Evolutionary conservation across 2,113 vertebrate genomes (phyloP).

Genomic region (Cephalopholis sonnerati): DNA sequence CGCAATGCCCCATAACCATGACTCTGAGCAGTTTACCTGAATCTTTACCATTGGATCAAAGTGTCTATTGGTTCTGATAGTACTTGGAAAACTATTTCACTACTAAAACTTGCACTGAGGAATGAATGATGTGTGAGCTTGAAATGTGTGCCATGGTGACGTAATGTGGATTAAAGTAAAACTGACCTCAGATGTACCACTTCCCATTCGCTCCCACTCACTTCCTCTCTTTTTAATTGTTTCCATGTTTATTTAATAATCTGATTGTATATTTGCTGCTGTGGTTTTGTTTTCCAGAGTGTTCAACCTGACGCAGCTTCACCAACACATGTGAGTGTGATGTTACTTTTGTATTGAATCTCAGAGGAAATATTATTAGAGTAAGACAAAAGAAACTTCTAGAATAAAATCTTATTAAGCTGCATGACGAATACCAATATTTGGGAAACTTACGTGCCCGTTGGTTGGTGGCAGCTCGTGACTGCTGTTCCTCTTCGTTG

Average conservation of each 20-base stretch:
- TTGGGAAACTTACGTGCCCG: fast-evolving
- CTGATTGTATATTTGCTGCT: background rate
- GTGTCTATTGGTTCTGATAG: background rate
- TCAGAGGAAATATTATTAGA: background rate
- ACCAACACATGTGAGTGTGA: conserved; percentile 93
- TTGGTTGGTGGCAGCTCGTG: background rate
- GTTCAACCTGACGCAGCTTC: conserved; percentile 98
- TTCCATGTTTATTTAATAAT: background rate
- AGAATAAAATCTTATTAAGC: fast-evolving
- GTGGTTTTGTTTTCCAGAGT: conserved; percentile 85
- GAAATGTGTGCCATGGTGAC: background rate
- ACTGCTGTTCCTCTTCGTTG: background rate
- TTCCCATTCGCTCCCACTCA: conserved; percentile 3
- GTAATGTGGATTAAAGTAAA: background rate
- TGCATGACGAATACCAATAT: background rate
- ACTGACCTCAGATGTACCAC: background rate
- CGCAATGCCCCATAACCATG: background rate
- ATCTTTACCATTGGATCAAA: background rate
- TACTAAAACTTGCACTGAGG: background rate
- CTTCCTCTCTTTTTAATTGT: conserved; percentile 7
- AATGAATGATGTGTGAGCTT: background rate
- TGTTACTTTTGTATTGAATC: background rate
- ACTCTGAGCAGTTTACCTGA: background rate
- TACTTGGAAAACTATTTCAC: background rate
- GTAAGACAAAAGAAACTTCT: background rate